These are phyloP conservation scores for Drosophila bocqueti DNA, from an alignment of 1,140 invertebrate genomes.

Conservation along the genomic window DNA sequence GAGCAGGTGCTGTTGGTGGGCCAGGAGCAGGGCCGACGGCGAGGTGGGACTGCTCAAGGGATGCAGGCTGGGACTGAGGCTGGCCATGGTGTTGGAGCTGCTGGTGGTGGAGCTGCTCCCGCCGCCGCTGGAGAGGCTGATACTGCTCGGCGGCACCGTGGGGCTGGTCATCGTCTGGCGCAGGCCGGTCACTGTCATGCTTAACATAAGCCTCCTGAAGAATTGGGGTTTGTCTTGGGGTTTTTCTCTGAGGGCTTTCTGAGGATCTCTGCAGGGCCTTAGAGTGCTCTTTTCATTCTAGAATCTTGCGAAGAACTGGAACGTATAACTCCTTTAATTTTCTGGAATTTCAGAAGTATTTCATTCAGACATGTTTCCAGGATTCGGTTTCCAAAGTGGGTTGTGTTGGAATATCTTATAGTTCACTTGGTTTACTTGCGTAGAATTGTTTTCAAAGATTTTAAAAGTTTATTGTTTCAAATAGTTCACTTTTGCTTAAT, in stretches of 20 bases:
- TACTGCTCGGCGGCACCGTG: constrained; percentile 83
- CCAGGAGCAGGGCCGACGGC: constrained; percentile 86
- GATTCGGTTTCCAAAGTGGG: not conserved
- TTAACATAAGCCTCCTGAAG: constrained; percentile 71
- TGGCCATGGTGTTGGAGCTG: constrained; percentile 40
- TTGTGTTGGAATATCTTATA: not conserved
- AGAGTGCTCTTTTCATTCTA: constrained; percentile 3
- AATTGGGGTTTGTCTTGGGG: constrained; percentile 10
- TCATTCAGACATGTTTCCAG: not conserved
- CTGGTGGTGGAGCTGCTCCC: constrained; percentile 44
- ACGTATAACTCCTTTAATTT: not conserved
- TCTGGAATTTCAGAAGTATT: not conserved
- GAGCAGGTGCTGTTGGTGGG: constrained; percentile 86
- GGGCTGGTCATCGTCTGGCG: constrained; percentile 85
- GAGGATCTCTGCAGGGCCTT: not conserved
- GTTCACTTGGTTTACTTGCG: not conserved
- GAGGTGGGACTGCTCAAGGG: constrained; percentile 75
- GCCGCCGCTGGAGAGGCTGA: constrained; percentile 59
- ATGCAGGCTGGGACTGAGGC: constrained; percentile 45
- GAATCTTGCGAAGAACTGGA: not conserved
- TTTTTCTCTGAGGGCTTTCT: not conserved
- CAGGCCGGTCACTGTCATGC: constrained; percentile 85
- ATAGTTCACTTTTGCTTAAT: constrained; percentile 8
- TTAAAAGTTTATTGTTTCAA: not conserved
- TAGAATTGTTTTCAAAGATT: not conserved